Evolutionary conservation across 2,797 vertebrate species (phyloP).

Genomic region (Tenualosa ilisha): DNA sequence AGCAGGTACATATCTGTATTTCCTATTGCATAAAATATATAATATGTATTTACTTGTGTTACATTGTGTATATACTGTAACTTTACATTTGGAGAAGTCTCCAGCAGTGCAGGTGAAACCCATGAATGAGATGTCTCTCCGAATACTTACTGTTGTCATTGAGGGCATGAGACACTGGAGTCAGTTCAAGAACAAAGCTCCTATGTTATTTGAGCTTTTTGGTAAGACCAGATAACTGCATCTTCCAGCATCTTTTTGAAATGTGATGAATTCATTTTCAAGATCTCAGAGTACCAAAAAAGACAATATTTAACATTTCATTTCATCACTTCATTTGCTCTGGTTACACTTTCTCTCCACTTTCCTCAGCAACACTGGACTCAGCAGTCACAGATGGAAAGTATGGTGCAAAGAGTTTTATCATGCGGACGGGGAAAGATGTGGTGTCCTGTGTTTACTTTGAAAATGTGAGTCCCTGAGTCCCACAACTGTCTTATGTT

Average conservation of each 20-base stretch:
- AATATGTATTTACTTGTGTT: neutral
- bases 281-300: neutral
- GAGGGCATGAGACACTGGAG: slow-evolving; percentile 92
- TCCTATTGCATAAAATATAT: neutral
- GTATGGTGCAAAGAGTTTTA: slow-evolving; percentile 87
- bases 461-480: slow-evolving; percentile 87
- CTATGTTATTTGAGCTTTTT: slow-evolving; percentile 88
- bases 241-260: neutral
- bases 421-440: slow-evolving; percentile 87
- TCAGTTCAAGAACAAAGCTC: slow-evolving; percentile 79
- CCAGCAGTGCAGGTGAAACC: slow-evolving; percentile 62
- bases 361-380: slow-evolving; percentile 82
- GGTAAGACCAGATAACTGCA: slow-evolving; percentile 70
- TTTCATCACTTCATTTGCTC: neutral
- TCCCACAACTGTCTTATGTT: neutral
- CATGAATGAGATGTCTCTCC: slow-evolving; percentile 77
- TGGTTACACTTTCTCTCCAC: slow-evolving; percentile 30
- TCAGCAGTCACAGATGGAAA: slow-evolving; percentile 88
- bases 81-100: slow-evolving; percentile 1
- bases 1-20: slow-evolving; percentile 10
- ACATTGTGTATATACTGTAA: neutral
- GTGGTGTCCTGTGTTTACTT: slow-evolving; percentile 87
- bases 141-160: slow-evolving; percentile 87
- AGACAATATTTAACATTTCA: neutral
- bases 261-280: neutral